A percentile compares a stretch with the other conserved stretches of the same genome.
phyloP scores from a whole-genome alignment of 2,888 invertebrate species.

The Dryomyza anilis region DNA sequence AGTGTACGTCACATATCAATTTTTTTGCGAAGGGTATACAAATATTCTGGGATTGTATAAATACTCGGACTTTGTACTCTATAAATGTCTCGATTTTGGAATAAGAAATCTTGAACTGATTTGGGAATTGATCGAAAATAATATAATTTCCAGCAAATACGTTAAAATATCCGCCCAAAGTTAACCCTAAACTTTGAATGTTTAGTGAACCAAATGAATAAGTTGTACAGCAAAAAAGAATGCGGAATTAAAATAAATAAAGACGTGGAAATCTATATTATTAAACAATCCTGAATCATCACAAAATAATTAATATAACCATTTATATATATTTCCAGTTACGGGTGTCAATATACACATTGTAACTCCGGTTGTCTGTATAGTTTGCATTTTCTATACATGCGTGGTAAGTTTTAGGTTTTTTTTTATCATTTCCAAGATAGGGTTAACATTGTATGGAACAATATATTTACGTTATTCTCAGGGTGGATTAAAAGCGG shows the following conservation, averaged over 20 bases:
- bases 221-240: no score
- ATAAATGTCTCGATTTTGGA: no score
- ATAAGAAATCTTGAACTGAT: no score
- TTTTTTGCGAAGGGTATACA: no score
- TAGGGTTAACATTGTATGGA: not conserved
- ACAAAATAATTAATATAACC: slow-evolving; percentile 4
- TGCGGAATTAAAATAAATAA: not conserved
- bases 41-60: no score
- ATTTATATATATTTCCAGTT: slow-evolving; percentile 42
- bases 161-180: no score
- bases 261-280: not conserved
- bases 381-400: slow-evolving; percentile 85
- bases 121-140: no score
- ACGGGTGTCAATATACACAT: slow-evolving; percentile 78
- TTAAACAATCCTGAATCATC: not conserved
- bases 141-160: no score
- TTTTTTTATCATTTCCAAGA: not conserved
- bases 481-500: slow-evolving; percentile 79
- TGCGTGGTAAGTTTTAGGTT: slow-evolving; percentile 74
- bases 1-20: no score
- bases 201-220: no score
- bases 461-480: not conserved
- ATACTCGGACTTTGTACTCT: no score
- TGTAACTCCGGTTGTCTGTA: slow-evolving; percentile 80
- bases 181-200: no score